A percentile compares a stretch with the other conserved stretches of the same genome.
These are phyloP conservation scores for Zoroaster sp. DNA, from an alignment of 53 echinoderm and acorn worm species.

Conservation along the genomic window DNA sequence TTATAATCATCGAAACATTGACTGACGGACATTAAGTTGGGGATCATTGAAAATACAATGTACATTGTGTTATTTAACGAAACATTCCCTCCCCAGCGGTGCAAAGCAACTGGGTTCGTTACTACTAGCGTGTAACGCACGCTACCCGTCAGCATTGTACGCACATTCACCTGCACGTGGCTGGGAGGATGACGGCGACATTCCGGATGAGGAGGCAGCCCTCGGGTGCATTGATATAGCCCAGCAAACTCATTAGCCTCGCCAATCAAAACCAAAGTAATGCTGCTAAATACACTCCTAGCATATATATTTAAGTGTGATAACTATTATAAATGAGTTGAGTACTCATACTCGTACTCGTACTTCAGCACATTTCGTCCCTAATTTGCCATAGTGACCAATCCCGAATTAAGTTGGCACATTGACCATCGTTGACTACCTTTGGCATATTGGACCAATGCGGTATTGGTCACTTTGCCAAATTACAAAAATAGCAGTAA, in stretches of 20 bases:
- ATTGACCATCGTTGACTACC: too few species aligned
- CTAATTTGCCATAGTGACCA: too few species aligned
- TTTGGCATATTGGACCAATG: too few species aligned
- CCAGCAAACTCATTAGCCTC: slow-evolving; percentile 56
- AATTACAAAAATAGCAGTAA: too few species aligned
- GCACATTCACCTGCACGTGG: slow-evolving; percentile 63
- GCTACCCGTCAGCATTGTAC: slow-evolving; percentile 79
- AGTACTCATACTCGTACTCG: too few species aligned
- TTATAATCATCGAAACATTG: too few species aligned
- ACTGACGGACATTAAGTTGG: not conserved
- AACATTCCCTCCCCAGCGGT: not conserved
- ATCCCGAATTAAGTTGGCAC: too few species aligned
- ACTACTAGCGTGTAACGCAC: slow-evolving; percentile 81
- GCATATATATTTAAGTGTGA: too few species aligned
- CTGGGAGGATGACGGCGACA: slow-evolving; percentile 67
- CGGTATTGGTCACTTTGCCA: too few species aligned
- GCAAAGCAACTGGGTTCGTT: slow-evolving; percentile 77
- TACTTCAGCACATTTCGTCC: too few species aligned
- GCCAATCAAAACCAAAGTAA: slow-evolving; percentile 33
- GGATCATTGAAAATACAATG: not conserved
- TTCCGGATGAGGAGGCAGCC: slow-evolving; percentile 61
- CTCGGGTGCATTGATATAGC: slow-evolving; percentile 74
- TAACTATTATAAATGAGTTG: too few species aligned
- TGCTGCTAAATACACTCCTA: too few species aligned
- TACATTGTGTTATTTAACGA: not conserved